Evolutionary conservation across 2,797 vertebrate genomes (phyloP), one percentile per base, ranked within the genome.

Genomic region (Manis javanica): DNA sequence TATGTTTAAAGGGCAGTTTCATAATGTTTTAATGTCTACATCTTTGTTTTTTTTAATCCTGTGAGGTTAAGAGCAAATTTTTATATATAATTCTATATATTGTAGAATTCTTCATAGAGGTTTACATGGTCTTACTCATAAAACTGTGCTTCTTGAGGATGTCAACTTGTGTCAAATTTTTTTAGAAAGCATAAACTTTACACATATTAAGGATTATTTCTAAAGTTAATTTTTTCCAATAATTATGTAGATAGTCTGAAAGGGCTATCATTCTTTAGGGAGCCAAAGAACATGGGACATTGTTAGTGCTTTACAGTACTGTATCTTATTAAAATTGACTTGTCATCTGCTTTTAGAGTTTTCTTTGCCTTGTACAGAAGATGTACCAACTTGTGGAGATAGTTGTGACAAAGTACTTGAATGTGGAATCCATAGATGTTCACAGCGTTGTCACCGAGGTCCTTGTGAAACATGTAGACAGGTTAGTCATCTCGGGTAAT

Each of bases 391-490:
- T 12, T 99, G 99, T 24, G 99, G 99, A 0, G 99, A 99, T 92
- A 99, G 99, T 34, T 99, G 99, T 92, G 99, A 99, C 96, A 99
- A 99, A 96, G 97, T 92, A 26, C 98, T 99, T 93, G 99, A 99
- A 1, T 99, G 99, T 97, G 99, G 98, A 66, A 98, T 99, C 90
- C 99, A 99, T 98, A 99, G 98, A 97, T 99, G 99, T 97, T 99
- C 99, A 3, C 99, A 99, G 98, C 99, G 99, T 86, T 99, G 99
- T 98, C 99, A 99, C 97, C 98, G 99, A 91, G 99, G 99, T 90
- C 98, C 98, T 96, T 99, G 99, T 97, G 99, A 99, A 97, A 99
- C 99, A 89, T 99, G 99, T 98, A 98, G 99, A 98, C 99, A 99
- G 99, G 99, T 99, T 94, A 97, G 98, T 97, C 31, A 79, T 94